Percentiles rank a stretch among this genome's conserved stretches.
Conservation (phyloP, 2,888 invertebrate species). For the Ligdia adustata region DNA sequence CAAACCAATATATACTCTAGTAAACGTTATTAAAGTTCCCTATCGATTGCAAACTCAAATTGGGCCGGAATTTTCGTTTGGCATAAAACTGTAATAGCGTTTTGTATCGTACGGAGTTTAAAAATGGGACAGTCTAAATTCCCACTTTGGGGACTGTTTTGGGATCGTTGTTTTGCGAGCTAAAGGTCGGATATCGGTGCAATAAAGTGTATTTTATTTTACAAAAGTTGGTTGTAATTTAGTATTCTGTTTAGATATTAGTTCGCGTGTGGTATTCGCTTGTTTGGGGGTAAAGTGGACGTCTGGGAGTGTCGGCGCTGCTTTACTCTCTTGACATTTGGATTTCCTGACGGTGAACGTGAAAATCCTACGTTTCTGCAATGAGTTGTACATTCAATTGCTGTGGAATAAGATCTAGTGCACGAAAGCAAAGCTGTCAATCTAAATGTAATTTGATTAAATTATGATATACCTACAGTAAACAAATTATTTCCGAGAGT, state of each 20-base stretch:
- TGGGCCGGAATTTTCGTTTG: conserved; percentile 49
- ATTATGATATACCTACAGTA: too few relatives aligned
- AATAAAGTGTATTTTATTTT: conserved; percentile 30
- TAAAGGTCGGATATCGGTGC: conserved; percentile 37
- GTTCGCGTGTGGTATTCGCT: conserved; percentile 32
- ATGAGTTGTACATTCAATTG: background rate
- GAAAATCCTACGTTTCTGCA: conserved; percentile 2
- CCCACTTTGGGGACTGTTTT: conserved; percentile 35
- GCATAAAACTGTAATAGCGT: conserved; percentile 49
- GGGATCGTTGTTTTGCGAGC: conserved; percentile 33
- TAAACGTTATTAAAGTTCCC: conserved; percentile 17
- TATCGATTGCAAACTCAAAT: conserved; percentile 32
- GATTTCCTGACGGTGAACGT: conserved; percentile 24
- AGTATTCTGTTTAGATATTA: conserved; percentile 35
- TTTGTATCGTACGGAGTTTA: conserved; percentile 44
- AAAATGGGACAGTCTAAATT: conserved; percentile 37
- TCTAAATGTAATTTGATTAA: too few relatives aligned
- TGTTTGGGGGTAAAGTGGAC: conserved; percentile 28
- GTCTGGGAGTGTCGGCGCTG: conserved; percentile 34
- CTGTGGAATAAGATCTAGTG: too few relatives aligned
- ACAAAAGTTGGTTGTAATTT: conserved; percentile 31
- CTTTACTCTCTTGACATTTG: conserved; percentile 36
- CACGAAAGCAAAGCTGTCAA: too few relatives aligned
- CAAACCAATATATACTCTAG: conserved; percentile 27
- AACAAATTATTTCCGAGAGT: too few relatives aligned